Evolutionary conservation across 1,140 invertebrate genomes (phyloP).

Genomic region (Patella vulgata): DNA sequence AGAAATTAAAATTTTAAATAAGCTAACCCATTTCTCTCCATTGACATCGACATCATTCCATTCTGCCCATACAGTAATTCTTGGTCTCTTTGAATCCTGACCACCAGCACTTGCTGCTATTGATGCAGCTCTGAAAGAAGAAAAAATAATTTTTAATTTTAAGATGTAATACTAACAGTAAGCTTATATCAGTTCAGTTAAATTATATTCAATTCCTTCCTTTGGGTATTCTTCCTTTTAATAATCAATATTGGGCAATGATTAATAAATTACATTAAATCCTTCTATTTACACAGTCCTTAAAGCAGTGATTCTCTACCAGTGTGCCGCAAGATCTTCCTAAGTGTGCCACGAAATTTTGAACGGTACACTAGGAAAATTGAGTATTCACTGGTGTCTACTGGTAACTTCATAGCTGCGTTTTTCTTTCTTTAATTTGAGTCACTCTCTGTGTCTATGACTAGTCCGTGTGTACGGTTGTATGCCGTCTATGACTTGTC

Average conservation of each 20-base stretch:
- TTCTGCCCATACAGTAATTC: slow-evolving; percentile 64
- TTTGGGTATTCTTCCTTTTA: not conserved
- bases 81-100: slow-evolving; percentile 50
- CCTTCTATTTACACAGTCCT: not conserved
- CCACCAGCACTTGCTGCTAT: slow-evolving; percentile 56
- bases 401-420: too few species aligned
- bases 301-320: too few species aligned
- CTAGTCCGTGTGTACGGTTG: too few species aligned
- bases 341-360: too few species aligned
- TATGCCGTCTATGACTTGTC: too few species aligned
- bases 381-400: too few species aligned
- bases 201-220: not conserved
- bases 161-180: not conserved
- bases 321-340: too few species aligned
- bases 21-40: slow-evolving; percentile 67
- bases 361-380: too few species aligned
- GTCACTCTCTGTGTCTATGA: too few species aligned
- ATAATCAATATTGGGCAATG: not conserved
- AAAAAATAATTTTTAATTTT: slow-evolving; percentile 14
- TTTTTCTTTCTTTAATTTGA: too few species aligned
- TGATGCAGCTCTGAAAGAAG: slow-evolving; percentile 56
- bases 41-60: slow-evolving; percentile 66
- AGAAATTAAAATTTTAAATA: too few species aligned
- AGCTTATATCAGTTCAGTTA: not conserved
- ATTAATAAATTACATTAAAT: not conserved